Conservation (phyloP, 2,888 invertebrate species). For the Standfussiana lucernea region DNA sequence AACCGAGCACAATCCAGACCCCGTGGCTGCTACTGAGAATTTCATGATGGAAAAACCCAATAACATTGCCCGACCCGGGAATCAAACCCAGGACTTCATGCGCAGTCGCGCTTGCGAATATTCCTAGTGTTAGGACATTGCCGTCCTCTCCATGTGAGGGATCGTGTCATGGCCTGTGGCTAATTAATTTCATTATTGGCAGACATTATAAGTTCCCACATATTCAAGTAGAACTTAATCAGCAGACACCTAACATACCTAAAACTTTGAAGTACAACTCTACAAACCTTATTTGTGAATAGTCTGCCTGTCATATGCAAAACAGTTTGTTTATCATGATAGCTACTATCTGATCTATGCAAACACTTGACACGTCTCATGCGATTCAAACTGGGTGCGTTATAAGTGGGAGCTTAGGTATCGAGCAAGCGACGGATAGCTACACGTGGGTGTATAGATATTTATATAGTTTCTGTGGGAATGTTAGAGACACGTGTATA, state of each 20-base stretch:
- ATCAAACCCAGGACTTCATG: not conserved
- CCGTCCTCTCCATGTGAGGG: not conserved
- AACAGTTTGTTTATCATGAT: constrained; percentile 38
- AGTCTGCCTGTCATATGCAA: constrained; percentile 48
- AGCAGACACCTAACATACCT: not conserved
- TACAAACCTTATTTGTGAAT: constrained; percentile 24
- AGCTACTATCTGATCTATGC: constrained; percentile 47
- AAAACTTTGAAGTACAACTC: not conserved
- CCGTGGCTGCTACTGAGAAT: not conserved
- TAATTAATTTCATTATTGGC: not conserved
- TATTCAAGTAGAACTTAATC: not conserved
- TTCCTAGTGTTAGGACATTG: not conserved
- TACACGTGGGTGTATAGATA: constrained; percentile 8
- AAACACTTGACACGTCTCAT: constrained; percentile 43
- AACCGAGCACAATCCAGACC: not conserved
- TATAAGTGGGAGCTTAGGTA: constrained; percentile 10
- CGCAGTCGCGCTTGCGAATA: not conserved
- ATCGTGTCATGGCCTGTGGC: too few species aligned
- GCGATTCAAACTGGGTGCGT: constrained; percentile 24
- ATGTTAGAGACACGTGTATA: not conserved
- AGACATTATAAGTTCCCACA: not conserved
- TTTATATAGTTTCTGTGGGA: constrained; percentile 2
- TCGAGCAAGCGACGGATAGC: not conserved
- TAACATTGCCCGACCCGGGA: not conserved
- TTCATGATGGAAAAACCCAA: not conserved